A percentile compares a stretch with the other conserved stretches of the same genome.
phyloP scores from a whole-genome alignment of 1,140 invertebrate genomes.

The Drosophila arizonae region DNA sequence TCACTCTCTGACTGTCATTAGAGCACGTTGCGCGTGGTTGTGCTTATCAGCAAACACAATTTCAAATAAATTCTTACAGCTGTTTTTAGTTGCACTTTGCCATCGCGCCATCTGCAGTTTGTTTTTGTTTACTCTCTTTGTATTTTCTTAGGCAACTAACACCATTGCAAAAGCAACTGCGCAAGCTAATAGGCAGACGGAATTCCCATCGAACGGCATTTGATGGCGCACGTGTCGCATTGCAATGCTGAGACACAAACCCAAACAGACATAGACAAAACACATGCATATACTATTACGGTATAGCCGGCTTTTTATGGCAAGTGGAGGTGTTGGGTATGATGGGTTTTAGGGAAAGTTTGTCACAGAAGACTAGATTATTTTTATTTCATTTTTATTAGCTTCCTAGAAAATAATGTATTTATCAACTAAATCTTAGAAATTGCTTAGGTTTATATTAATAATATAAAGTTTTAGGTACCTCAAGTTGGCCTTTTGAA shows the following conservation, averaged over 20 bases:
- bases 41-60: conserved; percentile 16
- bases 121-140: neutral
- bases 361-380: neutral
- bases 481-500: no score
- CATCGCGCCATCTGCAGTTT: conserved; percentile 1
- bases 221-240: conserved; percentile 5
- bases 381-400: no score
- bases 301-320: conserved; percentile 5
- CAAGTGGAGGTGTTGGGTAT: neutral
- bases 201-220: neutral
- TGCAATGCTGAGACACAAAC: neutral
- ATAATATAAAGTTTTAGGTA: no score
- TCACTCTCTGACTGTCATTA: conserved; percentile 14
- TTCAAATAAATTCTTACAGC: conserved; percentile 9
- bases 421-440: no score
- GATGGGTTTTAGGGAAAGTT: neutral
- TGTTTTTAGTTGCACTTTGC: conserved; percentile 4
- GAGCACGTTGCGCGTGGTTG: conserved; percentile 3
- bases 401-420: no score
- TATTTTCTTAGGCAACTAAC: conserved; percentile 2
- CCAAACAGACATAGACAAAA: neutral
- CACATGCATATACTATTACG: conserved; percentile 1
- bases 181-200: neutral
- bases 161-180: conserved; percentile 4
- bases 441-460: no score